Evolutionary conservation across 2,113 vertebrate genomes (phyloP).

Genomic region (Festucalex cinctus): DNA sequence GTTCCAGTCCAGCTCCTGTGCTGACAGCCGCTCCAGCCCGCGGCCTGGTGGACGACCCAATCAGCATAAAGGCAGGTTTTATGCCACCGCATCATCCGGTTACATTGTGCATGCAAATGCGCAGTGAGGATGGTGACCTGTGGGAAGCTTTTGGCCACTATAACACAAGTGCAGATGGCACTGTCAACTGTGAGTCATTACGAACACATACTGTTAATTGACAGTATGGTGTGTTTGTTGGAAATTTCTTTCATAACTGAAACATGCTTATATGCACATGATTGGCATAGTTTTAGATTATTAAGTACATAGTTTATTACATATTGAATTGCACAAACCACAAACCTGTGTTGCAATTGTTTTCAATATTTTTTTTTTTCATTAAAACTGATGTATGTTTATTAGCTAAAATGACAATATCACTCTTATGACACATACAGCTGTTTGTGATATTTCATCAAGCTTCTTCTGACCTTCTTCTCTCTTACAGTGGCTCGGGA

Average conservation of each 20-base stretch:
- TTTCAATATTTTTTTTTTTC: not conserved
- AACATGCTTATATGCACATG: not conserved
- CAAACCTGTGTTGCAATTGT: not conserved
- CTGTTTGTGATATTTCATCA: not conserved
- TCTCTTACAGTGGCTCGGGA: constrained; percentile 53
- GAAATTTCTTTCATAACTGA: not conserved
- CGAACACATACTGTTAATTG: not conserved
- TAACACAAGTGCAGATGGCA: constrained; percentile 41
- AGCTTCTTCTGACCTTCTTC: not conserved
- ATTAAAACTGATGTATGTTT: not conserved
- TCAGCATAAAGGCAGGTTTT: constrained; percentile 40
- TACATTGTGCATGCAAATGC: constrained; percentile 52
- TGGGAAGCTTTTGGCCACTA: constrained; percentile 63
- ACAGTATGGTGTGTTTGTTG: too few relatives aligned
- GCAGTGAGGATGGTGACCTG: constrained; percentile 57
- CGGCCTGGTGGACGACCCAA: constrained; percentile 52
- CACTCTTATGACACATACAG: not conserved
- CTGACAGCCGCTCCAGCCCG: constrained; percentile 48
- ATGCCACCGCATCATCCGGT: constrained; percentile 45
- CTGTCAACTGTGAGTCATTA: constrained; percentile 50
- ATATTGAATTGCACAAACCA: not conserved
- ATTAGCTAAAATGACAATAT: not conserved
- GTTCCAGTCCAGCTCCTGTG: constrained; percentile 29
- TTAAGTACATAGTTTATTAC: not conserved
- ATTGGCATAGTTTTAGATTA: not conserved